phyloP scores from a whole-genome alignment of 2,888 invertebrate species.

The Opisthograptis luteolata region DNA sequence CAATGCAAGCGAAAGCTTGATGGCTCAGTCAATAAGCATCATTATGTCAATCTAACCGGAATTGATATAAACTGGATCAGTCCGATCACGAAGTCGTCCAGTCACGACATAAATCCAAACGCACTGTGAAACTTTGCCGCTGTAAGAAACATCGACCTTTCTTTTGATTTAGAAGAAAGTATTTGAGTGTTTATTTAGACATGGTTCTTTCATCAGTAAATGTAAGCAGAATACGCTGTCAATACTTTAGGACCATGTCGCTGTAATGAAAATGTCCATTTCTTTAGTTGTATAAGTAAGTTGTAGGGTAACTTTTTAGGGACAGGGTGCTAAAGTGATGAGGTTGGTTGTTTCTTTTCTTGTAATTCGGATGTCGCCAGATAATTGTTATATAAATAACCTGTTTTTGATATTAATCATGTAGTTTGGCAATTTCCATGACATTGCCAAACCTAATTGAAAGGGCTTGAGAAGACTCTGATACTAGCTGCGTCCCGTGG shows the following conservation, averaged over 20 bases:
- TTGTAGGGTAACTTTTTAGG: neutral
- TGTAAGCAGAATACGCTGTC: neutral
- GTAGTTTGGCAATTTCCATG: conserved; percentile 4
- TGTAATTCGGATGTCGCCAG: neutral
- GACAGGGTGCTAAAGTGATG: neutral
- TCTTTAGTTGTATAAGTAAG: neutral
- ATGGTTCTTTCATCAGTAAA: neutral
- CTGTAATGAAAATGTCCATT: neutral
- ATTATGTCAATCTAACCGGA: conserved; percentile 22
- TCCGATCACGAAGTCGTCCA: conserved; percentile 7
- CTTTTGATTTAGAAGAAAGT: neutral
- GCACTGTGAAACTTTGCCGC: conserved; percentile 4
- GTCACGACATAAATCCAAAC: conserved; percentile 14
- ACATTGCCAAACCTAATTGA: conserved; percentile 7
- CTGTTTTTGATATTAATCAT: neutral
- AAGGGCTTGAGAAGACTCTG: too few species aligned
- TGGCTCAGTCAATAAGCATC: neutral
- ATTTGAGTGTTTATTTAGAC: neutral
- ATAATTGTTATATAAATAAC: conserved; percentile 10
- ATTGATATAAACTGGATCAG: conserved; percentile 16
- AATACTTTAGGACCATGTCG: neutral
- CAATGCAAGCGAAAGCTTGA: conserved; percentile 3
- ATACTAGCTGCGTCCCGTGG: too few species aligned
- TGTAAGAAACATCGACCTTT: neutral
- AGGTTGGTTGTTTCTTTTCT: neutral